phyloP scores from a whole-genome alignment of 2,113 vertebrate genomes.

The Neoarius graeffei region DNA sequence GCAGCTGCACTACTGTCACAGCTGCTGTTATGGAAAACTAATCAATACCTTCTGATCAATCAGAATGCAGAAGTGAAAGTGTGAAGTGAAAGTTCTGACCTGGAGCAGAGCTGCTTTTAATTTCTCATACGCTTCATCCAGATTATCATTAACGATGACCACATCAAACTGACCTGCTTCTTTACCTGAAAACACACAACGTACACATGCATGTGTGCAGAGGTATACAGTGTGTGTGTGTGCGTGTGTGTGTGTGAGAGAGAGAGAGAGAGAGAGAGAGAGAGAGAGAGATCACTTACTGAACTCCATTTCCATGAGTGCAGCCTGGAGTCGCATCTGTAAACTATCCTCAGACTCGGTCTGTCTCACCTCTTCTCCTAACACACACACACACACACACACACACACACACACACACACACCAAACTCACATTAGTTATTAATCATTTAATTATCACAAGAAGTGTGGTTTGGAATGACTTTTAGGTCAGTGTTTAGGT shows the following conservation, averaged over 20 bases:
- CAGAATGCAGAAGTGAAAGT: background rate
- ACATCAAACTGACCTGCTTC: conserved; percentile 85
- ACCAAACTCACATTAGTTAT: background rate
- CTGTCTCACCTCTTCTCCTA: no score
- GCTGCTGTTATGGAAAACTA: background rate
- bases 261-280: no score
- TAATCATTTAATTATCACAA: background rate
- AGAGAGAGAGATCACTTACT: conserved; percentile 88
- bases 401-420: background rate
- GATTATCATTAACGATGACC: conserved; percentile 84
- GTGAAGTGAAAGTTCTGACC: conserved; percentile 69
- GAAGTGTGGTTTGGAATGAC: background rate
- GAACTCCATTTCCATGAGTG: conserved; percentile 80
- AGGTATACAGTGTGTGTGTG: background rate
- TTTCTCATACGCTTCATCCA: conserved; percentile 81
- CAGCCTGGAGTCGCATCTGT: conserved; percentile 79
- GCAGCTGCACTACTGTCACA: background rate
- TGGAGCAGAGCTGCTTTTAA: conserved; percentile 79
- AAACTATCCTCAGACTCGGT: conserved; percentile 91
- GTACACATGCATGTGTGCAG: no score
- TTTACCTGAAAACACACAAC: conserved; percentile 74
- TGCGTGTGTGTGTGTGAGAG: background rate
- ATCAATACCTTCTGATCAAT: background rate
- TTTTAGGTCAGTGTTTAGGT: background rate
- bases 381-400: no score